These are phyloP conservation scores for Macheiramphus alcinus DNA, from an alignment of 2,113 vertebrate genomes.

Conservation along the genomic window DNA sequence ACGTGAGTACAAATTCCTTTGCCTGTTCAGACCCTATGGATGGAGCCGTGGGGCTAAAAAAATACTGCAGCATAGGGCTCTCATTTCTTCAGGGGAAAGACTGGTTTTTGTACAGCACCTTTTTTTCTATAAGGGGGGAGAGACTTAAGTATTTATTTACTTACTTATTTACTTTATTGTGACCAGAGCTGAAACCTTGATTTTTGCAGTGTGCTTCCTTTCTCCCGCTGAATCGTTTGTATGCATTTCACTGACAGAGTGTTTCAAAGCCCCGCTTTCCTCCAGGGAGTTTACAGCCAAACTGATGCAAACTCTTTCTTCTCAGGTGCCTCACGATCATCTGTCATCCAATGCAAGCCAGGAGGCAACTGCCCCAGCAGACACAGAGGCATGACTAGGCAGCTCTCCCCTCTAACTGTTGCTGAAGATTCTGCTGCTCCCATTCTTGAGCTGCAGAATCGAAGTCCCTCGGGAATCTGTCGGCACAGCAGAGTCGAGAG, in stretches of 20 bases:
- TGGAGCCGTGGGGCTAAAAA: not conserved
- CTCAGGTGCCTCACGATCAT: constrained; percentile 78
- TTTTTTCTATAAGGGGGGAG: not conserved
- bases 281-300: constrained; percentile 49
- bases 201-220: not conserved
- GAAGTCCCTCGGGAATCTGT: constrained; percentile 74
- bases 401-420: constrained; percentile 76
- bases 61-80: not conserved
- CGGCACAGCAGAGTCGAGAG: constrained; percentile 75
- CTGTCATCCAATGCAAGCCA: constrained; percentile 78
- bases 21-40: not conserved
- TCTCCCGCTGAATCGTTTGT: not conserved
- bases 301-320: constrained; percentile 69
- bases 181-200: constrained; percentile 4
- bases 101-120: not conserved
- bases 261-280: constrained; percentile 25
- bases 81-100: not conserved
- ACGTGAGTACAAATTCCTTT: constrained; percentile 46
- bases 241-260: not conserved
- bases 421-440: constrained; percentile 80
- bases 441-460: constrained; percentile 81
- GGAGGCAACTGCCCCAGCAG: constrained; percentile 78
- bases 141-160: constrained; percentile 16
- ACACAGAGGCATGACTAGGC: constrained; percentile 75
- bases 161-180: constrained; percentile 13